Conservation (phyloP, 2,888 invertebrate species). For the Epistrophe eligans region DNA sequence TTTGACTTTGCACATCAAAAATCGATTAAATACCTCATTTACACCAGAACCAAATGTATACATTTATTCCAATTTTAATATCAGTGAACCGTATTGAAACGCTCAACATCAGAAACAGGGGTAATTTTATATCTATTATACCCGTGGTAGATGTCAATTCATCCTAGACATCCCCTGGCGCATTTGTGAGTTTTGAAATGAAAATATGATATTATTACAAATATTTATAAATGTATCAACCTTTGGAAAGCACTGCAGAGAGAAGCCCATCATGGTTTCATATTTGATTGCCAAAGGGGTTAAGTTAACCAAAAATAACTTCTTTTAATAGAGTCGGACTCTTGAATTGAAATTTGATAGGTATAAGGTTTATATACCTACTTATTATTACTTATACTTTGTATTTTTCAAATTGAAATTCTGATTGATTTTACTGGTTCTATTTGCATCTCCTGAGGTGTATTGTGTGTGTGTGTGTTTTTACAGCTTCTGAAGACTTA, state of each 20-base stretch:
- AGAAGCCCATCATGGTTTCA: slow-evolving; percentile 48
- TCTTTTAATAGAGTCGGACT: slow-evolving; percentile 37
- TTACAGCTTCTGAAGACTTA: too few species aligned
- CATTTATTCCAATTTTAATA: not conserved
- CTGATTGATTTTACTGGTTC: too few species aligned
- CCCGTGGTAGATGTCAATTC: slow-evolving; percentile 26
- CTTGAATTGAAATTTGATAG: not conserved
- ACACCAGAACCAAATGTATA: slow-evolving; percentile 16
- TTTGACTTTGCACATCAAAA: slow-evolving; percentile 72
- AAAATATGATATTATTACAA: slow-evolving; percentile 5
- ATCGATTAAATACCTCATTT: slow-evolving; percentile 71
- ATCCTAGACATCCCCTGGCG: slow-evolving; percentile 43
- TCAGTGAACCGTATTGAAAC: not conserved
- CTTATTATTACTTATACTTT: too few species aligned
- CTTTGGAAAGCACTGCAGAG: not conserved
- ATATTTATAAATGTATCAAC: not conserved
- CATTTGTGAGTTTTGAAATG: slow-evolving; percentile 64
- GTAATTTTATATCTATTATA: not conserved
- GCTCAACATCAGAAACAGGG: not conserved
- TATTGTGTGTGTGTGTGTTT: too few species aligned
- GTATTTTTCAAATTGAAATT: too few species aligned
- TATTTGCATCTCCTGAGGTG: too few species aligned
- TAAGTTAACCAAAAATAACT: slow-evolving; percentile 12
- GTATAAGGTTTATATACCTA: not conserved
- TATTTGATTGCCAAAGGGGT: slow-evolving; percentile 43